Evolutionary conservation across 1,140 invertebrate genomes (phyloP).

Genomic region (Lanistes nyassanus): DNA sequence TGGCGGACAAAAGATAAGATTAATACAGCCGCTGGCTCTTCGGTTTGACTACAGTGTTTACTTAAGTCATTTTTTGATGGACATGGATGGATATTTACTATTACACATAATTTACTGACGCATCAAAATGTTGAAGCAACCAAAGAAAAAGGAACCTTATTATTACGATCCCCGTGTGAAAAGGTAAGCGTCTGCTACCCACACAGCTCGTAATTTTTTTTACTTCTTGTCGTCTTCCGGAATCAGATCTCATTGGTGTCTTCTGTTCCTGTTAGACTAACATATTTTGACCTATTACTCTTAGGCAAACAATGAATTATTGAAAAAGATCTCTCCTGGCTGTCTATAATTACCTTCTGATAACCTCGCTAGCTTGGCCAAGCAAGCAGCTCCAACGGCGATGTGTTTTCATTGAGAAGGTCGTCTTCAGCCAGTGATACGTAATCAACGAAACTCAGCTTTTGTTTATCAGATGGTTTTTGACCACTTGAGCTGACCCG

Average conservation of each 20-base stretch:
- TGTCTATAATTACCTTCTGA: too few species aligned
- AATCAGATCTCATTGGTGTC: not conserved
- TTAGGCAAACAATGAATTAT: not conserved
- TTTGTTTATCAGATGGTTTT: too few species aligned
- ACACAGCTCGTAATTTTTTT: not conserved
- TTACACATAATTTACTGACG: not conserved
- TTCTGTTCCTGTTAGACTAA: not conserved
- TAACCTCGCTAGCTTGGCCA: too few species aligned
- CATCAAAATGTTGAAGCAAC: constrained; percentile 18
- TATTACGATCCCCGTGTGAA: constrained; percentile 51
- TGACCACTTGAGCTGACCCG: too few species aligned
- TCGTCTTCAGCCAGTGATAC: too few species aligned
- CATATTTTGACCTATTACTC: not conserved
- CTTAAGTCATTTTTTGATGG: not conserved
- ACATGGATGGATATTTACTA: not conserved
- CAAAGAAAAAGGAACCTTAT: constrained; percentile 49
- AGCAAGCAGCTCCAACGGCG: too few species aligned
- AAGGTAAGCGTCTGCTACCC: constrained; percentile 39
- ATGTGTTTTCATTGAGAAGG: too few species aligned
- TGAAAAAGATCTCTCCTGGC: not conserved
- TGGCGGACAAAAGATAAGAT: constrained; percentile 20
- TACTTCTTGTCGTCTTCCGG: not conserved
- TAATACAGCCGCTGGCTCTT: not conserved
- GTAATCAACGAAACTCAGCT: too few species aligned
- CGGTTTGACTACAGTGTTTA: not conserved